These are phyloP conservation scores for Chouioia cunea DNA, from an alignment of 2,888 invertebrate species.

Conservation along the genomic window DNA sequence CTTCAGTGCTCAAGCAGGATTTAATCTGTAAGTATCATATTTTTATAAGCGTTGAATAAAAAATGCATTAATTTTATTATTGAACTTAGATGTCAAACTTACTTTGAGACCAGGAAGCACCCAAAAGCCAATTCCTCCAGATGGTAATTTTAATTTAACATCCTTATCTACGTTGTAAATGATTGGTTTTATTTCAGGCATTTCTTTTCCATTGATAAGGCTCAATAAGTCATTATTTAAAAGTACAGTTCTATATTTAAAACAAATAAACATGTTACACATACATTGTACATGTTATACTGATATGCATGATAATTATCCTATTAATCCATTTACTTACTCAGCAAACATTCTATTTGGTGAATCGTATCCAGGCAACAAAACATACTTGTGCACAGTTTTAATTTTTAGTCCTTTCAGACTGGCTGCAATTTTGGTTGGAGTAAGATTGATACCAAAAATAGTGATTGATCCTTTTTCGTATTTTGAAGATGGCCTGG, in stretches of 20 bases:
- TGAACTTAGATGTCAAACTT: slow-evolving; percentile 55
- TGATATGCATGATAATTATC: no score
- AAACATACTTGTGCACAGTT: slow-evolving; percentile 66
- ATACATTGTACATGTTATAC: no score
- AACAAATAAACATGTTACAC: neutral
- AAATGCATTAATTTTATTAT: neutral
- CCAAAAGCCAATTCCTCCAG: slow-evolving; percentile 81
- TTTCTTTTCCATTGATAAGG: slow-evolving; percentile 72
- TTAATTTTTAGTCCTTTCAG: slow-evolving; percentile 67
- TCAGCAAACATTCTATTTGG: slow-evolving; percentile 60
- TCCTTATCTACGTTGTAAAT: slow-evolving; percentile 71
- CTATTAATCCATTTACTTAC: slow-evolving; percentile 53
- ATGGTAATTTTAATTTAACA: slow-evolving; percentile 74
- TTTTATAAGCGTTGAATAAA: slow-evolving; percentile 10
- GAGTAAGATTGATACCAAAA: slow-evolving; percentile 78
- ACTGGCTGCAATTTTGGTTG: slow-evolving; percentile 72
- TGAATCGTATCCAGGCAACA: slow-evolving; percentile 59
- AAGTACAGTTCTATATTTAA: slow-evolving; percentile 71
- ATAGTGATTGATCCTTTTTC: slow-evolving; percentile 78
- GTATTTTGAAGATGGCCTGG: slow-evolving; percentile 74
- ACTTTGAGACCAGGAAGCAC: slow-evolving; percentile 77
- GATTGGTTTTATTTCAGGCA: slow-evolving; percentile 68
- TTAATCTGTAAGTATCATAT: slow-evolving; percentile 52
- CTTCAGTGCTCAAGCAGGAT: slow-evolving; percentile 54
- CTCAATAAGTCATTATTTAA: slow-evolving; percentile 76